Conservation (phyloP, 2,888 invertebrate species). For the Drosophila pegasa region DNA sequence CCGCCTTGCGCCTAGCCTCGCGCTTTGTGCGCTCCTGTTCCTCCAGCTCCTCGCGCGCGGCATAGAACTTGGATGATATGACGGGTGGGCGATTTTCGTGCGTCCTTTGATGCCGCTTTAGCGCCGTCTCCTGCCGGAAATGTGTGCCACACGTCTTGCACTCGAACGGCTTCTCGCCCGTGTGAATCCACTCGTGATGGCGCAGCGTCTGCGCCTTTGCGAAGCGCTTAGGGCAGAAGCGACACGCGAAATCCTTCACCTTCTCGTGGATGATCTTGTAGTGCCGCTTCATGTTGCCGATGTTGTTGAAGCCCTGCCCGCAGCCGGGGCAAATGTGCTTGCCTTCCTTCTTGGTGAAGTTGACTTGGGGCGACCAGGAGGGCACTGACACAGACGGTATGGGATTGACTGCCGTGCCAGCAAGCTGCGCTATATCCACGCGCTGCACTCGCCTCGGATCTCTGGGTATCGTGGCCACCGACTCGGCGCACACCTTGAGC, state of each 20-base stretch:
- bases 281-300: conserved; percentile 82
- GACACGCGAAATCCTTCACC: conserved; percentile 82
- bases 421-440: conserved; percentile 79
- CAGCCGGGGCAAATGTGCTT: conserved; percentile 83
- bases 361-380: conserved; percentile 82
- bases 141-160: conserved; percentile 81
- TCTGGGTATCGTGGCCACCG: conserved; percentile 80
- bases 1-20: conserved; percentile 75
- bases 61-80: conserved; percentile 69
- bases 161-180: conserved; percentile 83
- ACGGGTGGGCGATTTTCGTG: conserved; percentile 80
- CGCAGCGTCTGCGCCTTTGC: conserved; percentile 83
- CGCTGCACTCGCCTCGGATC: conserved; percentile 82
- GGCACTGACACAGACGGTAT: conserved; percentile 81
- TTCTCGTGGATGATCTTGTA: conserved; percentile 83
- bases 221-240: conserved; percentile 82
- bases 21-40: conserved; percentile 77
- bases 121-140: conserved; percentile 82
- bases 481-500: conserved; percentile 81
- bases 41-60: conserved; percentile 67
- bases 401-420: conserved; percentile 81
- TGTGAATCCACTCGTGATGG: conserved; percentile 84
- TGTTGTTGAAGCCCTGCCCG: conserved; percentile 82
- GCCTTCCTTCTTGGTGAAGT: conserved; percentile 83
- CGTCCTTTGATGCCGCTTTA: conserved; percentile 82